Evolutionary conservation across 35 echinoderm and acorn worm genomes (phyloP).

Genomic region (Ophiothrix spiculata): DNA sequence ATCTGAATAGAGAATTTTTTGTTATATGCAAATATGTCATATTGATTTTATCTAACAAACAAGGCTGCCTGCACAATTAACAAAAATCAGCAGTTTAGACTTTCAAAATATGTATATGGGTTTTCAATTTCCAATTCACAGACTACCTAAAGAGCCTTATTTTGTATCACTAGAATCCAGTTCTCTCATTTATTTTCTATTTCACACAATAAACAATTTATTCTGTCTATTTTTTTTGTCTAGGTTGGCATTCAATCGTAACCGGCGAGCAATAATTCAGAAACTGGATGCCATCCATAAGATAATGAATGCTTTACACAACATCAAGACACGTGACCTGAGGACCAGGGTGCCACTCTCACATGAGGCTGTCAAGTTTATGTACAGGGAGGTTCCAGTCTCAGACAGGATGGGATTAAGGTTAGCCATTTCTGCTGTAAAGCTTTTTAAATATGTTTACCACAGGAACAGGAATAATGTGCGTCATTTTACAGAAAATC

Average conservation of each 20-base stretch:
- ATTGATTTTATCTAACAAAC: too few relatives aligned
- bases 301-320: conserved; percentile 85
- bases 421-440: not conserved
- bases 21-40: too few relatives aligned
- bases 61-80: too few relatives aligned
- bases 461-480: too few relatives aligned
- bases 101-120: too few relatives aligned
- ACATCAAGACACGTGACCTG: conserved; percentile 77
- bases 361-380: conserved; percentile 65
- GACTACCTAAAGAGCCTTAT: too few relatives aligned
- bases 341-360: conserved; percentile 72
- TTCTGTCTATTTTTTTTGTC: not conserved
- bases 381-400: conserved; percentile 68
- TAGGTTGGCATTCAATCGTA: conserved; percentile 54
- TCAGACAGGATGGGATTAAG: conserved; percentile 42
- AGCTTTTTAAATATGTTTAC: not conserved
- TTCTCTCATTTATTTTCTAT: not conserved
- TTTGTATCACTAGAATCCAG: too few relatives aligned
- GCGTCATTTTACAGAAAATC: too few relatives aligned
- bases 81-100: too few relatives aligned
- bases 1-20: too few relatives aligned
- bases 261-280: conserved; percentile 35
- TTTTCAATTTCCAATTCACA: too few relatives aligned
- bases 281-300: conserved; percentile 53
- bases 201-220: not conserved